Percentiles rank a stretch among this genome's conserved stretches.
phyloP scores from a whole-genome alignment of 2,888 invertebrate species.

The Lasioglossum oenotherae region DNA sequence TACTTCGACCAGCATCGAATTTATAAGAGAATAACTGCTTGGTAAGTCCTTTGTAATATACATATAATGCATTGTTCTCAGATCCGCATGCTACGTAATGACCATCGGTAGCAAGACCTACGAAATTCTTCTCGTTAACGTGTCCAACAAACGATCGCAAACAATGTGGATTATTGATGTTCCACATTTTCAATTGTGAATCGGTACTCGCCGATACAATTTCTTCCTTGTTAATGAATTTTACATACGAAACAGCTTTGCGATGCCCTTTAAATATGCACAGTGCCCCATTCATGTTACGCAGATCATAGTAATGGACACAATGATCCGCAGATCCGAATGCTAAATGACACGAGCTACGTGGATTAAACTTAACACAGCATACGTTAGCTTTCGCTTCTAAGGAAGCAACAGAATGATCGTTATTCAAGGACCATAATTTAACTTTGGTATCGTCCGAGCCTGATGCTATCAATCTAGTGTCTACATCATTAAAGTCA shows the following conservation, averaged over 20 bases:
- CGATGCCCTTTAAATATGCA: slow-evolving; percentile 94
- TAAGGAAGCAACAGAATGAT: slow-evolving; percentile 93
- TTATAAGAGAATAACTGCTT: slow-evolving; percentile 94
- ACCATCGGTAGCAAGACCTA: slow-evolving; percentile 96
- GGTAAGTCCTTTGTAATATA: slow-evolving; percentile 95
- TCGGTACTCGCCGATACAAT: slow-evolving; percentile 97
- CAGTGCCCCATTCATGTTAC: slow-evolving; percentile 92
- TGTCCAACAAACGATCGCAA: slow-evolving; percentile 95
- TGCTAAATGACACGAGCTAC: slow-evolving; percentile 94
- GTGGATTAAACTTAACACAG: slow-evolving; percentile 96
- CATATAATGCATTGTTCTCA: slow-evolving; percentile 96
- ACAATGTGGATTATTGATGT: slow-evolving; percentile 91
- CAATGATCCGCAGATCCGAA: slow-evolving; percentile 99
- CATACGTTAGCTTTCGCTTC: slow-evolving; percentile 98
- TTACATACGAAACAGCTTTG: slow-evolving; percentile 97
- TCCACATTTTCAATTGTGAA: slow-evolving; percentile 96
- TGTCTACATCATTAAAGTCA: slow-evolving; percentile 96
- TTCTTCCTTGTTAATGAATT: slow-evolving; percentile 93
- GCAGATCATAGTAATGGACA: slow-evolving; percentile 97
- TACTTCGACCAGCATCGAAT: slow-evolving; percentile 93
- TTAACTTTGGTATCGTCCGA: slow-evolving; percentile 97
- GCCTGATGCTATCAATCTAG: slow-evolving; percentile 95
- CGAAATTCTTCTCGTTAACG: slow-evolving; percentile 98
- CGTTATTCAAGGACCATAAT: slow-evolving; percentile 95
- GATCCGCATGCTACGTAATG: slow-evolving; percentile 97